Conservation (phyloP, 2,888 invertebrate species). For the Rhamnusium bicolor region DNA sequence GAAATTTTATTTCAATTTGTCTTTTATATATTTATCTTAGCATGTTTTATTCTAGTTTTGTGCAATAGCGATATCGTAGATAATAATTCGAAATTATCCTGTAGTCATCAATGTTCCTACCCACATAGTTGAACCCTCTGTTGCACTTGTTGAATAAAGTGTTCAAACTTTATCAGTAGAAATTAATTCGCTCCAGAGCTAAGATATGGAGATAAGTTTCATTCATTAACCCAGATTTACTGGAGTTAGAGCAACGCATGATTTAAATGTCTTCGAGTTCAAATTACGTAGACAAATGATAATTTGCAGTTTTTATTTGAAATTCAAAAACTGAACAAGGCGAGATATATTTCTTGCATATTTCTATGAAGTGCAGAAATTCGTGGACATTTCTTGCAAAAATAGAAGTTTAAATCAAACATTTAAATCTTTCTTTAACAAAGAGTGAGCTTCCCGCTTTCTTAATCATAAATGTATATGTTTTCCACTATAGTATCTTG, state of each 20-base stretch:
- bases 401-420: no score
- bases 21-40: background rate
- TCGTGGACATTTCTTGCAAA: no score
- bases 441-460: no score
- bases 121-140: background rate
- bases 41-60: background rate
- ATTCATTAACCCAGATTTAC: constrained; percentile 28
- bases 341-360: background rate
- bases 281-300: background rate
- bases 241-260: constrained; percentile 1
- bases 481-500: no score
- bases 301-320: background rate
- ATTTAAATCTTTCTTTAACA: no score
- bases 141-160: constrained; percentile 27
- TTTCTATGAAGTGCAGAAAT: background rate
- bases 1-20: background rate
- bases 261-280: constrained; percentile 16
- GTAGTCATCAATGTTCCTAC: background rate
- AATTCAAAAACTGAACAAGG: background rate
- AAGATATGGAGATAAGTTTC: constrained; percentile 26
- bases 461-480: no score
- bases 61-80: background rate
- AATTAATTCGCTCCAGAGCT: constrained; percentile 16
- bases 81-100: background rate
- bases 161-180: constrained; percentile 16